A percentile compares a stretch with the other conserved stretches of the same genome.
Evolutionary conservation across 2,797 vertebrate species (phyloP).

Genomic region (Spinibarbus caldwelli): DNA sequence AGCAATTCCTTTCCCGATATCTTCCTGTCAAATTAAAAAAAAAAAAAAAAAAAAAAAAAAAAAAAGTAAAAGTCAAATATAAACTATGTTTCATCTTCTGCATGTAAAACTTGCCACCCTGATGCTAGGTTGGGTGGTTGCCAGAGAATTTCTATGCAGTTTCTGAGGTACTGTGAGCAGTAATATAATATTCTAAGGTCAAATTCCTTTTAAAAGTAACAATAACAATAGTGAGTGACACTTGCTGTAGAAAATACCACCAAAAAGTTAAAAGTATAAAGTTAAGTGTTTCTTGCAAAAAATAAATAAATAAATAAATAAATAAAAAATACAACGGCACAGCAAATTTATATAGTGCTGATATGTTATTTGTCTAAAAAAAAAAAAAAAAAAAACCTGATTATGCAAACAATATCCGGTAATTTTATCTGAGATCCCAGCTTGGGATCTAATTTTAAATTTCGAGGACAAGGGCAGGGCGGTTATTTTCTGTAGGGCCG

Average conservation of each 20-base stretch:
- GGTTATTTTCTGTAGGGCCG: background rate
- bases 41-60: too few relatives aligned
- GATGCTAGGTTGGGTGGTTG: background rate
- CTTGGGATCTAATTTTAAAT: constrained; percentile 18
- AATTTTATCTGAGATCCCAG: background rate
- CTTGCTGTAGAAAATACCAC: background rate
- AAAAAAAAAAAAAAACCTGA: too few relatives aligned
- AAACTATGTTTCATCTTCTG: background rate
- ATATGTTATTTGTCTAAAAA: background rate
- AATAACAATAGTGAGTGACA: background rate
- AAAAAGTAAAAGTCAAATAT: constrained; percentile 5
- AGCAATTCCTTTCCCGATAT: background rate
- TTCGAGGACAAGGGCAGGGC: constrained; percentile 10
- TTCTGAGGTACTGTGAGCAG: background rate
- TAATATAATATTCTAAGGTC: background rate
- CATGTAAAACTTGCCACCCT: background rate
- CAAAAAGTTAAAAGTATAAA: background rate
- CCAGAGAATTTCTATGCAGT: background rate
- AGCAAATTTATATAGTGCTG: background rate
- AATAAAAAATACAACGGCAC: background rate
- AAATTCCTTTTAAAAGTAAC: background rate
- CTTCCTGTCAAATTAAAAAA: background rate
- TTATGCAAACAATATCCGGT: background rate
- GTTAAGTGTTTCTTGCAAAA: background rate
- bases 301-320: too few relatives aligned